These are phyloP conservation scores for Drosophila oshimai DNA, from an alignment of 1,140 invertebrate genomes.

Conservation along the genomic window DNA sequence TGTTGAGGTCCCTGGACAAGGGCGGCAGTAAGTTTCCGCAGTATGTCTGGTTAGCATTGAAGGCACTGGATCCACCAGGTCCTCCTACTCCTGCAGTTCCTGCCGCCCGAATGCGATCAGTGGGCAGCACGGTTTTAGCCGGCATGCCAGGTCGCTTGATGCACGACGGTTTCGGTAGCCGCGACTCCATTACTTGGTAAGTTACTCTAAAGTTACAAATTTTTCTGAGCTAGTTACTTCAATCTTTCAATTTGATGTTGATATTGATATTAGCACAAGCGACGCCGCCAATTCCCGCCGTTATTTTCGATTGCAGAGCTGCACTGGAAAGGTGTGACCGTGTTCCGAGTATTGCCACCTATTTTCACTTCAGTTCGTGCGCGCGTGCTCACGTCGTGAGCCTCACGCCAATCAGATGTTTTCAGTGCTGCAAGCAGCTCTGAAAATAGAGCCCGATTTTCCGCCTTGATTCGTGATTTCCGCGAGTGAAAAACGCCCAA, in stretches of 20 bases:
- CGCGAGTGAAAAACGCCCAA: slow-evolving; percentile 9
- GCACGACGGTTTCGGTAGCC: slow-evolving; percentile 63
- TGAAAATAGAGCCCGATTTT: slow-evolving; percentile 9
- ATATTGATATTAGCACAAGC: slow-evolving; percentile 16
- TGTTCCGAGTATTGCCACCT: neutral
- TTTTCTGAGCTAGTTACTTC: neutral
- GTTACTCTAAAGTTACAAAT: neutral
- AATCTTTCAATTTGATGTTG: neutral
- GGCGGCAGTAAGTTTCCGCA: slow-evolving; percentile 29
- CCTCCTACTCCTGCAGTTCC: neutral
- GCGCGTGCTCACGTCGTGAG: neutral
- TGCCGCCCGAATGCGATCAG: slow-evolving; percentile 61
- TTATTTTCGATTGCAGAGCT: slow-evolving; percentile 63
- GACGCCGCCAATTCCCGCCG: slow-evolving; percentile 56
- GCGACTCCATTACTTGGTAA: slow-evolving; percentile 61
- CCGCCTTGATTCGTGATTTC: slow-evolving; percentile 1
- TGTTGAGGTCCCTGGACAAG: slow-evolving; percentile 56
- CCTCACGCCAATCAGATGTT: slow-evolving; percentile 32
- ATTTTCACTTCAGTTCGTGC: neutral
- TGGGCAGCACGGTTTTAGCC: slow-evolving; percentile 57
- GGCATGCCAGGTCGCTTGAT: slow-evolving; percentile 48
- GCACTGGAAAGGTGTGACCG: slow-evolving; percentile 11
- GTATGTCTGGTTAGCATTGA: slow-evolving; percentile 31
- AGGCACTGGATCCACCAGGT: neutral
- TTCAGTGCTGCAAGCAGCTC: slow-evolving; percentile 10